Evolutionary conservation across 2,888 invertebrate species (phyloP).

Genomic region (Galerucella calmariensis): DNA sequence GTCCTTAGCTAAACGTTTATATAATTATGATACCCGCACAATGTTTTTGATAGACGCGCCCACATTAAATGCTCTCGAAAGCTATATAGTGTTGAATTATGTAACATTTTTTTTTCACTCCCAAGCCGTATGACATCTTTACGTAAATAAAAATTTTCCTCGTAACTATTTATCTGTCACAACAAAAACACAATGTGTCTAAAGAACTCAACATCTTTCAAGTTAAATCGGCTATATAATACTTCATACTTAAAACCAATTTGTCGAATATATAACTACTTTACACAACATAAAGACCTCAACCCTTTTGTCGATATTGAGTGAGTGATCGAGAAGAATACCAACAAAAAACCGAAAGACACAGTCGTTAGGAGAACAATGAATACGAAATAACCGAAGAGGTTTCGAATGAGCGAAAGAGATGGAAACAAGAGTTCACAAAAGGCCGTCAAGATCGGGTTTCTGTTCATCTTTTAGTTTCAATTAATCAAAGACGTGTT

Average conservation of each 20-base stretch:
- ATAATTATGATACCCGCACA: too few relatives aligned
- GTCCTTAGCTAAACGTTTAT: too few relatives aligned
- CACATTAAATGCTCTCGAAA: too few relatives aligned
- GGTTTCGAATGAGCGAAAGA: slow-evolving; percentile 46
- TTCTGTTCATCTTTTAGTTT: slow-evolving; percentile 49
- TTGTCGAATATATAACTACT: neutral
- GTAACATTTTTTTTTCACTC: too few relatives aligned
- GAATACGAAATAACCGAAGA: slow-evolving; percentile 35
- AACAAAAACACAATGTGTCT: neutral
- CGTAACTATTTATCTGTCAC: neutral
- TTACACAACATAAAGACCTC: slow-evolving; percentile 4
- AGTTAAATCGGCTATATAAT: neutral
- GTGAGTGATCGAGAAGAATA: slow-evolving; percentile 18
- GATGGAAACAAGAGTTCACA: slow-evolving; percentile 31
- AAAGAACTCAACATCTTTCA: neutral
- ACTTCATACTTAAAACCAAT: neutral
- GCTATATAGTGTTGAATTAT: too few relatives aligned
- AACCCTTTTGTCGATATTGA: slow-evolving; percentile 13
- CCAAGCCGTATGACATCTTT: neutral
- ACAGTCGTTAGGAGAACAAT: slow-evolving; percentile 34
- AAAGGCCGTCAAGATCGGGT: slow-evolving; percentile 52
- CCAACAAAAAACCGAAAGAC: slow-evolving; percentile 18
- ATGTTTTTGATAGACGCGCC: too few relatives aligned
- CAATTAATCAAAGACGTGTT: slow-evolving; percentile 50
- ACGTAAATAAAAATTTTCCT: too few relatives aligned